Percentiles rank a stretch among this genome's conserved stretches.
These are phyloP conservation scores for Trachelus iudaicus DNA, from an alignment of 2,888 invertebrate genomes.

Conservation along the genomic window DNA sequence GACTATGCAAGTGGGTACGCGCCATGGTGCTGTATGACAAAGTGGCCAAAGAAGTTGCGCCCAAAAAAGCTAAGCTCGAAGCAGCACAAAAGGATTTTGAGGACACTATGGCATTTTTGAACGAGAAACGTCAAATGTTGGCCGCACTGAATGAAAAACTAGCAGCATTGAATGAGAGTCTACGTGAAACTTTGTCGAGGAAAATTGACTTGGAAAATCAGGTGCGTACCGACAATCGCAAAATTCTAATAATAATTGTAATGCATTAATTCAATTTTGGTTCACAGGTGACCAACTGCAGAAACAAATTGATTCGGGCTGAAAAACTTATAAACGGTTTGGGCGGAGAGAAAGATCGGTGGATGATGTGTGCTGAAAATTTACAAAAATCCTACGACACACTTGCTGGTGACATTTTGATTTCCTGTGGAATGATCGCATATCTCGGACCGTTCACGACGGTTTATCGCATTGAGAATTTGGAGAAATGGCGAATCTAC, in stretches of 20 bases:
- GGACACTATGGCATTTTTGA: constrained; percentile 85
- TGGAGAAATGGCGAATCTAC: constrained; percentile 79
- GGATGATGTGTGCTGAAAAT: constrained; percentile 81
- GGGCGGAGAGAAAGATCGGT: constrained; percentile 89
- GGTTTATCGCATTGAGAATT: constrained; percentile 71
- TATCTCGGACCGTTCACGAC: constrained; percentile 89
- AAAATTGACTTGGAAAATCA: constrained; percentile 78
- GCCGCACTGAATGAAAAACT: constrained; percentile 81
- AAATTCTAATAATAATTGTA: neutral
- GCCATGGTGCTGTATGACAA: constrained; percentile 91
- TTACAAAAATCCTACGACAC: constrained; percentile 82
- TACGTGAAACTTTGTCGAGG: constrained; percentile 74
- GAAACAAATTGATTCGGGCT: constrained; percentile 85
- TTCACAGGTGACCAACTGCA: constrained; percentile 68
- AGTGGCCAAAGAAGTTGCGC: constrained; percentile 84
- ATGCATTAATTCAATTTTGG: neutral
- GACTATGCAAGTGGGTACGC: constrained; percentile 90
- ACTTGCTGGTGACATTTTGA: constrained; percentile 88
- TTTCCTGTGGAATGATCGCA: constrained; percentile 89
- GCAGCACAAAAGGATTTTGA: constrained; percentile 85
- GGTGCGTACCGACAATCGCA: constrained; percentile 67
- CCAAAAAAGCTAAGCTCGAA: constrained; percentile 84
- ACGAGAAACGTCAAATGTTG: constrained; percentile 84
- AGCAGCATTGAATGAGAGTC: constrained; percentile 75
- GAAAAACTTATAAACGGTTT: constrained; percentile 89